Evolutionary conservation across 92 coral and sea anemone genomes (phyloP), one percentile per base, ranked within the genome.

Genomic region (Blastomussa wellsi): DNA sequence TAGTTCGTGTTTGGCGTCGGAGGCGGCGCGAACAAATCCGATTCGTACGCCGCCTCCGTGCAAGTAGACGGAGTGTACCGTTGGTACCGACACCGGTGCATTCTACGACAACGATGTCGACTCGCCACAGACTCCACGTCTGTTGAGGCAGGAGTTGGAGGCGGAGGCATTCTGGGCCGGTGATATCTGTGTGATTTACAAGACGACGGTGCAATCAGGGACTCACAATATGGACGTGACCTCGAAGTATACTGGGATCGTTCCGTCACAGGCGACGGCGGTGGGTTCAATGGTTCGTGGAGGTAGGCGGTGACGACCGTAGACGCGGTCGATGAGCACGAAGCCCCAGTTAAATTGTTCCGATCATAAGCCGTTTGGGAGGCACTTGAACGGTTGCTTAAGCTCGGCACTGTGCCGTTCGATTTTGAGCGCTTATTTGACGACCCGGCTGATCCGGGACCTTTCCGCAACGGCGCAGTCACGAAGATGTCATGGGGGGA

Each of bases 1-100:
- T 97, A 97, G 95, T 93, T 94, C 83, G 99, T 97, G 60, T 95
- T 95, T 57, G 98, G 95, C 31, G 99, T 97, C 41, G 99, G 99
- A 0, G 99, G 99, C 13, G 99, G 99, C 35, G 99, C 97, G 79
- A 91, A 90, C 36, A 92, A 91, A 79, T 93, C 98, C 32, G 95
- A 93, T 53, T 92, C 98, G 70, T 90, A 93, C 65, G 91, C 92
- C 59, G 90, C 90, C 29, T 92, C 98, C 82, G 93, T 92, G 74
- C 89, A 91, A 20, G 89, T 81, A 1, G 97, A 92, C 72, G 76
- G 89, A 72, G 90, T 77, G 64, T 92, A 90, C 22, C 95, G 94
- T 81, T 94, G 91, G 62, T 82, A 35, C 67, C 94, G 86, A 64
- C 91, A 86, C n/a, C 90, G 80, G 82, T 95, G 96, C 37, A 94